Evolutionary conservation across 2,888 invertebrate species (phyloP), one percentile per base, ranked within the genome.

Genomic region (Cephus sareptanus): DNA sequence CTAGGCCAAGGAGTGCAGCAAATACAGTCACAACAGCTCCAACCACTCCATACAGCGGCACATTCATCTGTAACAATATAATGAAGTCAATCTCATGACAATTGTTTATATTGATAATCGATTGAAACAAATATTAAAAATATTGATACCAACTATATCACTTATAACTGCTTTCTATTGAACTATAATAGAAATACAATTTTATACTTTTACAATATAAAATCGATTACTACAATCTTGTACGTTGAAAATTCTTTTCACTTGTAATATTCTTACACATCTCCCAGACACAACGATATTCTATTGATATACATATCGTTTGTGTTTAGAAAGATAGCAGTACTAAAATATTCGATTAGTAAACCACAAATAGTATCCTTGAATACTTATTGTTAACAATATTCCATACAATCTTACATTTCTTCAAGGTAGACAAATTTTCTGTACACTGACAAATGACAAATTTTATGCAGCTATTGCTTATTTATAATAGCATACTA

Each of bases 1-100:
- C 89, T 76, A 90, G 82, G 82, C 90, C 91, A 79, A 90, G 84
- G 75, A 90, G 82, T 81, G 86, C 86, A 79, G 87, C 81, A 69
- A 91, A 85, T 79, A 90, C 83, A 82, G 87, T 86, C 76, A 84
- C 82, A 77, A 85, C 85, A 79, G 89, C 90, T 84, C 90, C 91
- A 80, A 87, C 78, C 83, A 88, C 84, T 86, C 90, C 90, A 81
- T 89, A 88, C 76, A 89, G 79, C 82, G 87, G 85, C 84, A 90
- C 82, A 83, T 91, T 92, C 92, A 92, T 92, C 92, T 92, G 86
- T 13, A 88, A 88, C 9, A 23, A 56, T 23, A 56, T 23, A 56
- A 23, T 56, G 23, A 23, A 23, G 23, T 56, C 30, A 40, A 15
- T n/a, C 3, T 74, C n/a, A 74, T 11, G n/a, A 3, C 13, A 34